A percentile compares a stretch with the other conserved stretches of the same genome.
Evolutionary conservation across 2,797 vertebrate genomes (phyloP).

Genomic region (Limnodromus scolopaceus): DNA sequence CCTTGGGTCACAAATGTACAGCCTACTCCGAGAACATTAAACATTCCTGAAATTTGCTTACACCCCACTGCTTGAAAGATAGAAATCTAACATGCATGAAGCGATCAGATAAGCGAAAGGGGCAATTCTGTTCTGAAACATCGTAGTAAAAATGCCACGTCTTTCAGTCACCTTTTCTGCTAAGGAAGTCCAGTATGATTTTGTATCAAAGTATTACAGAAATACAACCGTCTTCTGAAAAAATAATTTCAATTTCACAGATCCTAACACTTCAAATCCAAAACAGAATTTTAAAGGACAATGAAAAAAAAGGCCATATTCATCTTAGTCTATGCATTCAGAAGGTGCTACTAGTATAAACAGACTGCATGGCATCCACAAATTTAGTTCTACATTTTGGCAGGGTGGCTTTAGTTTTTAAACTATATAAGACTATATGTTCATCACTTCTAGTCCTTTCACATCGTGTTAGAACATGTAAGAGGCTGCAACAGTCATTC

Average conservation of each 20-base stretch:
- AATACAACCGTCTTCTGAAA: background rate
- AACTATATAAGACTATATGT: background rate
- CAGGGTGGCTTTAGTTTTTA: background rate
- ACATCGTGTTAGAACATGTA: background rate
- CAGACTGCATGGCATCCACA: background rate
- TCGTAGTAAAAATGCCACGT: background rate
- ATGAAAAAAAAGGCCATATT: background rate
- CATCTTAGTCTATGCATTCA: background rate
- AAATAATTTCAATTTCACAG: background rate
- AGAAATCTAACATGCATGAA: slow-evolving; percentile 49
- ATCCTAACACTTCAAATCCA: background rate
- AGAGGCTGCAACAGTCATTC: background rate
- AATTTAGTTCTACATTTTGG: background rate
- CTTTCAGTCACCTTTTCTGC: background rate
- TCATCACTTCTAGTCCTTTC: background rate
- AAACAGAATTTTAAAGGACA: background rate
- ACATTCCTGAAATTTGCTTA: slow-evolving; percentile 72
- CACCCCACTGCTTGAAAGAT: slow-evolving; percentile 58
- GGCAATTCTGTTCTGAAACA: background rate
- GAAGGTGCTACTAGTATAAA: background rate
- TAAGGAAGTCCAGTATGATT: background rate
- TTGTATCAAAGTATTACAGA: background rate
- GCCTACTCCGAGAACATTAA: slow-evolving; percentile 51
- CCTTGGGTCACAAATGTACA: slow-evolving; percentile 62
- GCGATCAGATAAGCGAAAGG: slow-evolving; percentile 37